These are phyloP conservation scores for Rhagophthalmus giganteus DNA, from an alignment of 2,888 invertebrate species.

Conservation along the genomic window DNA sequence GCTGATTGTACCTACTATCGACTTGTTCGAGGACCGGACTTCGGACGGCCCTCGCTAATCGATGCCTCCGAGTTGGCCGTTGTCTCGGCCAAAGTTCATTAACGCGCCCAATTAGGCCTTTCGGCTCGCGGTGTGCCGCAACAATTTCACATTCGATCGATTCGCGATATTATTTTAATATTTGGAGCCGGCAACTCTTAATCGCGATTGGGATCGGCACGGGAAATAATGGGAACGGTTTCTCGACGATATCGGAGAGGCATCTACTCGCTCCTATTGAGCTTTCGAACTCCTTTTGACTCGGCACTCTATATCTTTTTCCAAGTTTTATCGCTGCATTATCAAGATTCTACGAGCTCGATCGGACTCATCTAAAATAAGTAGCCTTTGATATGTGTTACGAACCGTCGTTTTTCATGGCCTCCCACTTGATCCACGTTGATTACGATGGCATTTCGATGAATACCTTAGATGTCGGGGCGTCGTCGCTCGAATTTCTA, in stretches of 20 bases:
- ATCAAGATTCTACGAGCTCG: constrained; percentile 15
- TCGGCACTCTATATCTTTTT: constrained; percentile 10
- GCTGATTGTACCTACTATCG: no score
- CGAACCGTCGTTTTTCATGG: constrained; percentile 14
- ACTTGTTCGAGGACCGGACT: neutral
- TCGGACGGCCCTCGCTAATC: constrained; percentile 7
- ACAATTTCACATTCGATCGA: constrained; percentile 46
- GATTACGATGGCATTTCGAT: constrained; percentile 10
- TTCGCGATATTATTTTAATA: constrained; percentile 36
- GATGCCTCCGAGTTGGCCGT: constrained; percentile 35
- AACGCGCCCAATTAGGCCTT: constrained; percentile 42
- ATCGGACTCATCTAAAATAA: constrained; percentile 21
- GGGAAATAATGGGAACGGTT: no score
- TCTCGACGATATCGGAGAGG: constrained; percentile 8
- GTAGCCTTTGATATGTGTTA: constrained; percentile 17
- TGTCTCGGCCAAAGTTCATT: no score
- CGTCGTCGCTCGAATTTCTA: constrained; percentile 3
- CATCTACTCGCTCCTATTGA: constrained; percentile 9
- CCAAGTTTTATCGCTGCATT: constrained; percentile 17
- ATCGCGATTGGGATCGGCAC: no score
- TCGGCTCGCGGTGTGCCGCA: no score
- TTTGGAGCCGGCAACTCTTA: no score
- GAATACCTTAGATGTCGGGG: constrained; percentile 3
- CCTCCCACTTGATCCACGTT: constrained; percentile 2
- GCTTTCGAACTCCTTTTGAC: constrained; percentile 17